Percentiles rank a stretch among this genome's conserved stretches.
Evolutionary conservation across 2,797 vertebrate species (phyloP).

Genomic region (Vipera latastei): DNA sequence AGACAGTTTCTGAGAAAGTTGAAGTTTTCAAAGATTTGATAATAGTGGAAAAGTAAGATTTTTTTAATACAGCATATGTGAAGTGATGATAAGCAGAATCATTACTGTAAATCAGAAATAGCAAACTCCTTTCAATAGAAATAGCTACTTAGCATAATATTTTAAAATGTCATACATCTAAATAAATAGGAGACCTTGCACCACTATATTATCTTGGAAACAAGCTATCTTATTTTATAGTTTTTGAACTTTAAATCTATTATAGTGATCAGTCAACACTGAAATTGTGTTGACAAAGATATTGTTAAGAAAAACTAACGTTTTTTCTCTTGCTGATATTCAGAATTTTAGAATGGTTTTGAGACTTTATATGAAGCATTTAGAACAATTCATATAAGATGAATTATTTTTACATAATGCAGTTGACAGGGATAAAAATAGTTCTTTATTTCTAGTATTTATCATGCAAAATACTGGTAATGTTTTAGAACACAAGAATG

Average conservation of each 20-base stretch:
- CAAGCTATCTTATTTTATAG: conserved; percentile 49
- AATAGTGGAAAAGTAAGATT: conserved; percentile 48
- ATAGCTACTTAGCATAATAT: conserved; percentile 33
- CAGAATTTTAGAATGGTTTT: conserved; percentile 24
- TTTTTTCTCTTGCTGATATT: not conserved
- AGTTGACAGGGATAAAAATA: not conserved
- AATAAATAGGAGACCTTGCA: conserved; percentile 24
- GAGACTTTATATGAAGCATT: conserved; percentile 7
- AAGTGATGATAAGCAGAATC: conserved; percentile 38
- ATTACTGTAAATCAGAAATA: conserved; percentile 42
- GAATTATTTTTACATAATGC: not conserved
- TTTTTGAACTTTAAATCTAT: conserved; percentile 60
- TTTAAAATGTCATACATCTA: conserved; percentile 40
- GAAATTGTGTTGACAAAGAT: conserved; percentile 11
- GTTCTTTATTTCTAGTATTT: not conserved
- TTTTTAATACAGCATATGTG: conserved; percentile 10
- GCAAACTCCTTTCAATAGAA: conserved; percentile 30
- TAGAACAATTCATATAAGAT: conserved; percentile 15
- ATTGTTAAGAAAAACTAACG: conserved; percentile 38
- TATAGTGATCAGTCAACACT: conserved; percentile 32
- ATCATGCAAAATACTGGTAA: not conserved
- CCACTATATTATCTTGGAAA: conserved; percentile 37
- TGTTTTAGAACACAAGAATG: not conserved
- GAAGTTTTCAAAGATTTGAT: conserved; percentile 56
- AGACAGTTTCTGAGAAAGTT: conserved; percentile 53